These are phyloP conservation scores for Andrena fulva DNA, from an alignment of 2,888 invertebrate species.

Conservation along the genomic window DNA sequence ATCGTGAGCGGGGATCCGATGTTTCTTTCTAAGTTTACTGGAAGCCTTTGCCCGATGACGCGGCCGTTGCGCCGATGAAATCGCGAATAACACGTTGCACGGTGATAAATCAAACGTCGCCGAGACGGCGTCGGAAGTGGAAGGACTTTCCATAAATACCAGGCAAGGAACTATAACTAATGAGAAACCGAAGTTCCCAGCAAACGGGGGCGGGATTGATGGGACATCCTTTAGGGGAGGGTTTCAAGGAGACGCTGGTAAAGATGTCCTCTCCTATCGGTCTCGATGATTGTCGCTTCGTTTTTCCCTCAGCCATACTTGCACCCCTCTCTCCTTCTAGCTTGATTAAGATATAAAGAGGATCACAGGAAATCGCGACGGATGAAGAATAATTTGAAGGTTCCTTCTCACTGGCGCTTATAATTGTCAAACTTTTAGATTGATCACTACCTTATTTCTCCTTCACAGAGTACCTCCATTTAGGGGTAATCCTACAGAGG, in stretches of 20 bases:
- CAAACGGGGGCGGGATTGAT: slow-evolving; percentile 6
- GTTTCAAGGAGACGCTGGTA: not conserved
- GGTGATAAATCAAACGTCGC: slow-evolving; percentile 48
- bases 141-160: not conserved
- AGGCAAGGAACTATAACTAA: slow-evolving; percentile 6
- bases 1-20: slow-evolving; percentile 31
- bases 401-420: not conserved
- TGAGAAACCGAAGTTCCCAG: slow-evolving; percentile 21
- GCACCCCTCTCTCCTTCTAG: not conserved
- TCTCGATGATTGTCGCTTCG: slow-evolving; percentile 19
- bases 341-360: slow-evolving; percentile 33
- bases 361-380: not conserved
- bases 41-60: slow-evolving; percentile 25
- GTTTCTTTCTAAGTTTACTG: slow-evolving; percentile 52
- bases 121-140: slow-evolving; percentile 5
- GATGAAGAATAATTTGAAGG: slow-evolving; percentile 2
- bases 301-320: not conserved
- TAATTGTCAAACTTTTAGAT: not conserved
- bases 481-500: not conserved
- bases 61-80: slow-evolving; percentile 18
- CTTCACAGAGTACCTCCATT: not conserved
- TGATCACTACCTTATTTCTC: not conserved
- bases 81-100: slow-evolving; percentile 25
- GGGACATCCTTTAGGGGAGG: not conserved
- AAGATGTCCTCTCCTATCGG: not conserved